A percentile compares a stretch with the other conserved stretches of the same genome.
Conservation (phyloP, 2,797 vertebrate species). For the Microcaecilia unicolor region DNA sequence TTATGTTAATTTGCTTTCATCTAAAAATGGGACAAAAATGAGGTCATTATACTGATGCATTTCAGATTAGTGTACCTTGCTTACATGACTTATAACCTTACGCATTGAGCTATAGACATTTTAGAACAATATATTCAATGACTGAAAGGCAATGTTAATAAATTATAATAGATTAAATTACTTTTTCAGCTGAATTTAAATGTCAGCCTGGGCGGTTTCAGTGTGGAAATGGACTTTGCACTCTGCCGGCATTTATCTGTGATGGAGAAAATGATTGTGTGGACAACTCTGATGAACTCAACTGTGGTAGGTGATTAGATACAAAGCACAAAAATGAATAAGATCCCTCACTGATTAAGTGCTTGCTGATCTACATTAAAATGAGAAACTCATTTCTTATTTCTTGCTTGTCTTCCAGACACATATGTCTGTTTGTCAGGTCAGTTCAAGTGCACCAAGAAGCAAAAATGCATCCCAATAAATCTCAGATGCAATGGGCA, state of each 20-base stretch:
- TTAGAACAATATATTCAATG: not conserved
- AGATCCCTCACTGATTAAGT: not conserved
- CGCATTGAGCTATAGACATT: not conserved
- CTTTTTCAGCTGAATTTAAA: conserved; percentile 78
- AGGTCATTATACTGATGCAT: too few relatives aligned
- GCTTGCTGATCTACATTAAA: not conserved
- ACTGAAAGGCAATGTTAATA: not conserved
- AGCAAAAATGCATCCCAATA: conserved; percentile 73
- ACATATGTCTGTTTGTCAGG: conserved; percentile 92
- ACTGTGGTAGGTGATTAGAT: conserved; percentile 71
- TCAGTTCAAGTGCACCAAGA: conserved; percentile 92
- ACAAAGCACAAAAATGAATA: not conserved
- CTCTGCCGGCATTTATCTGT: conserved; percentile 93
- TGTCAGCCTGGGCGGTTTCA: conserved; percentile 92
- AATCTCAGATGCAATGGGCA: conserved; percentile 92
- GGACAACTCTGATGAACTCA: conserved; percentile 88
- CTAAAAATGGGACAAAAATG: too few relatives aligned
- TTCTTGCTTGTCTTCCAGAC: conserved; percentile 54
- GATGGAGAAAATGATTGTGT: conserved; percentile 92
- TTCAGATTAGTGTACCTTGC: too few relatives aligned
- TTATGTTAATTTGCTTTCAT: too few relatives aligned
- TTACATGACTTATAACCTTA: too few relatives aligned
- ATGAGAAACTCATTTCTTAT: not conserved
- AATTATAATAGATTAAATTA: conserved; percentile 1
- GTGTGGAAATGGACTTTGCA: conserved; percentile 93